Conservation (phyloP, 23 tunicate genomes). For the Ascidia mentula region DNA sequence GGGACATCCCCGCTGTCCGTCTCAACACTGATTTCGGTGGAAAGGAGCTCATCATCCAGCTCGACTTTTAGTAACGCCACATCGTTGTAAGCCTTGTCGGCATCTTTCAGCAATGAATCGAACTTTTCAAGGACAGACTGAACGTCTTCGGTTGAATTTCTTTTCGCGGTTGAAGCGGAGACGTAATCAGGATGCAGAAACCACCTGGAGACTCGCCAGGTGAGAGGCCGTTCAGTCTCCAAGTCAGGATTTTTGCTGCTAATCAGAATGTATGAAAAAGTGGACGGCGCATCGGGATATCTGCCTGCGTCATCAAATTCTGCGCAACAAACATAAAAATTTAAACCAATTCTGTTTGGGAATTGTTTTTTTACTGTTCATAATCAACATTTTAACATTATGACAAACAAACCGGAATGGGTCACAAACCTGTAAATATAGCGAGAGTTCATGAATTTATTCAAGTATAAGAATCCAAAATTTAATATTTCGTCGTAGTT, state of each 20-base stretch:
- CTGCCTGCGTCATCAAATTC: conserved; percentile 35
- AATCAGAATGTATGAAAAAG: conserved; percentile 31
- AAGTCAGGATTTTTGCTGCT: neutral
- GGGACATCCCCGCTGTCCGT: neutral
- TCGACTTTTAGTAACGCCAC: conserved; percentile 63
- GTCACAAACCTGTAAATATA: too few relatives aligned
- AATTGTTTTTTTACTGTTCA: too few relatives aligned
- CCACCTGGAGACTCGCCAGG: conserved; percentile 42
- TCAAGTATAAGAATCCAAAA: too few relatives aligned
- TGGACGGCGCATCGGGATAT: conserved; percentile 4
- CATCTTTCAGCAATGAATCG: neutral
- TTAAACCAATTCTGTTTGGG: too few relatives aligned
- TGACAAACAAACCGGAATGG: too few relatives aligned
- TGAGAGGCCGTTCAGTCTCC: neutral
- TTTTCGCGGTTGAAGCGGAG: neutral
- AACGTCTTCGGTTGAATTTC: neutral
- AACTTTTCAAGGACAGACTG: neutral
- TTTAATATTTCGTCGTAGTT: too few relatives aligned
- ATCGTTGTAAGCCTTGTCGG: conserved; percentile 21
- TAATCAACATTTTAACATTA: too few relatives aligned
- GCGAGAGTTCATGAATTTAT: too few relatives aligned
- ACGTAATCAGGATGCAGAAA: conserved; percentile 48
- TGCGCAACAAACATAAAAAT: conserved; percentile 8
- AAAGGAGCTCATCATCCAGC: conserved; percentile 24
- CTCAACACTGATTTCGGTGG: neutral